These are phyloP conservation scores for Isoperla grammatica DNA, from an alignment of 2,888 invertebrate species.

Conservation along the genomic window DNA sequence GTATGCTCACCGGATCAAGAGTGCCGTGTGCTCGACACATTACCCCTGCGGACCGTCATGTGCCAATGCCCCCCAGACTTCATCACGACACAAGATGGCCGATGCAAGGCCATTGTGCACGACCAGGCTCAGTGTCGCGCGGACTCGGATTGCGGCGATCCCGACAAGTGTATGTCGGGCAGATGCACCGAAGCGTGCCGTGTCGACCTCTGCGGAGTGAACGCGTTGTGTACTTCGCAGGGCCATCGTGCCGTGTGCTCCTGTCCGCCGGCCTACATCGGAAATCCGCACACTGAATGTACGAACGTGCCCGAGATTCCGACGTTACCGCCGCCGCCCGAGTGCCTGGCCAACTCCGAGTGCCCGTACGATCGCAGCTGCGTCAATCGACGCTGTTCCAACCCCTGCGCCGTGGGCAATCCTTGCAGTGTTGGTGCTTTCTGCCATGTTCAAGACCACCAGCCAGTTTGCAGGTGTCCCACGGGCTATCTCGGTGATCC, in stretches of 20 bases:
- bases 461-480: conserved; percentile 75
- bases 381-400: conserved; percentile 67
- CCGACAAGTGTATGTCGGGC: conserved; percentile 69
- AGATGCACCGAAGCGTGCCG: conserved; percentile 74
- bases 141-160: conserved; percentile 68
- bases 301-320: conserved; percentile 38
- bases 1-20: conserved; percentile 73
- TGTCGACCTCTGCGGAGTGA: conserved; percentile 71
- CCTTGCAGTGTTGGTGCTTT: conserved; percentile 76
- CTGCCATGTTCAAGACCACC: conserved; percentile 72
- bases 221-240: conserved; percentile 71
- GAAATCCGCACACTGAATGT: conserved; percentile 76
- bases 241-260: conserved; percentile 72
- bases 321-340: conserved; percentile 47
- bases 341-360: conserved; percentile 73
- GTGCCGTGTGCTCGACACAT: conserved; percentile 70
- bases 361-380: conserved; percentile 71
- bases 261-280: conserved; percentile 71
- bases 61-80: conserved; percentile 83
- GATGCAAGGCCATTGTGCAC: conserved; percentile 55
- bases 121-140: conserved; percentile 57
- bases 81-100: conserved; percentile 64
- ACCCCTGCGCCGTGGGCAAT: conserved; percentile 63
- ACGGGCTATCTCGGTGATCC: conserved; percentile 70
- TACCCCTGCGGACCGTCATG: conserved; percentile 76